Base-by-base conservation (phyloP, 1,140 invertebrate genomes). In the Drosophila willistoni region DNA sequence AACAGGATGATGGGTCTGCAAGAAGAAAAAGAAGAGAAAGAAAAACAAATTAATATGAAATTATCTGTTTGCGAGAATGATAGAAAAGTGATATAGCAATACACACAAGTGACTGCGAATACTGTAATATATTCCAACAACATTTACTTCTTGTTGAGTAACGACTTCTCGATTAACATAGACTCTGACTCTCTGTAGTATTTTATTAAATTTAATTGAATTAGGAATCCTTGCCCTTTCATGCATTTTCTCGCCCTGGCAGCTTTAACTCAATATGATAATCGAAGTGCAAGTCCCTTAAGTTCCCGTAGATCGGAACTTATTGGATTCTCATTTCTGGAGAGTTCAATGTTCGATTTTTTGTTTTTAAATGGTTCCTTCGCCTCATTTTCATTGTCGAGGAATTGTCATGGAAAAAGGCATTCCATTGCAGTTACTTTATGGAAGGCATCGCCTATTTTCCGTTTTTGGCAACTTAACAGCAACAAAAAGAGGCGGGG, bases 1-100 rank as follows among this genome's bases (percentile, higher is more conserved):
- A 51, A 51, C 44, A 51, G 44, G 44, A 51, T 51, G 17, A 51
- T 51, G 44, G 17, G 44, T 19, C 44, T 47, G 44, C 9, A 17
- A n/a, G 7, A 22, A n/a, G 17, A 51, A 51, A 2, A 12, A 22
- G 10, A 51, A 51, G n/a, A 12, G 19, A 51, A 22, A 51, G 44
- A 51, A 22, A 51, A 51, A 51, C 44, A 51, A 51, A 51, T 51
- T 51, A 51, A 51, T 51, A 22, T 51, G 44, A 51, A 51, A 51
- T 51, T 51, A 51, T 51, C 44, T 51, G 9, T 51, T 47, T 47
- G 13, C 7, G 14, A 10, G 44, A 51, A 51, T 51, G 44, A 51
- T 51, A 51, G 44, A 51, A 51, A 51, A 51, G 44, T 51, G 44
- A 22, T 51, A 51, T 51, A 17, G 44, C 44, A 51, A 51, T 51